Evolutionary conservation across 2,113 vertebrate species (phyloP), one percentile per base, ranked within the genome.

Genomic region (Oreochromis spilurus): DNA sequence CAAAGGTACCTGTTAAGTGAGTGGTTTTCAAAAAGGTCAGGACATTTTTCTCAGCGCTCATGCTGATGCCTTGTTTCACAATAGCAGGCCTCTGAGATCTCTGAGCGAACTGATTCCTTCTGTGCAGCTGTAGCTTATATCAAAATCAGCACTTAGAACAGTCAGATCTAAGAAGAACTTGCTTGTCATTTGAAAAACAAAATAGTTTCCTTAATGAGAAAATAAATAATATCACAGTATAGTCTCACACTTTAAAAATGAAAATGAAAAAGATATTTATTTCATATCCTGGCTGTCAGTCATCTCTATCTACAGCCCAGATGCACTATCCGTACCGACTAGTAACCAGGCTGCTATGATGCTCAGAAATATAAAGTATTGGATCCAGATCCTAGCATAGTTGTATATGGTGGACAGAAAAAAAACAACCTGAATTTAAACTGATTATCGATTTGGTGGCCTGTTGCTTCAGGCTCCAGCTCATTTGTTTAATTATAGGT

Each of bases 11-110:
- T 84, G n/a, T 80, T 52, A 55, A 53, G 48, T 70, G 43, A 81
- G 31, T 82, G 65, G 38, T 81, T 88, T 92, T 90, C 45, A 75
- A 77, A 91, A 91, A 89, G 85, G 87, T 91, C 77, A 84, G 40
- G 62, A 29, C n/a, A 38, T 52, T 91, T 84, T 82, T 50, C 43
- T 36, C 79, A 11, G 58, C 48, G n/a, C 48, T 89, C 79, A 78
- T 84, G 79, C 45, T 82, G 84, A 67, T 72, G 70, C 38, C 45
- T 31, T 90, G 57, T 79, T 70, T 70, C n/a, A 26, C 29, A 81
- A 52, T 24, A 55, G 58, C 24, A 79, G 21, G 31, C 19, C 38
- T 3, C 2, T 13, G 45, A n/a, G 29, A 43, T 79, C 36, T 80
- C 14, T 67, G 19, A 58, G 16, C 12, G 9, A 67, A 85, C 9